A percentile compares a stretch with the other conserved stretches of the same genome.
Evolutionary conservation across 92 coral and sea anemone genomes (phyloP).

Genomic region (Diadumene lineata): DNA sequence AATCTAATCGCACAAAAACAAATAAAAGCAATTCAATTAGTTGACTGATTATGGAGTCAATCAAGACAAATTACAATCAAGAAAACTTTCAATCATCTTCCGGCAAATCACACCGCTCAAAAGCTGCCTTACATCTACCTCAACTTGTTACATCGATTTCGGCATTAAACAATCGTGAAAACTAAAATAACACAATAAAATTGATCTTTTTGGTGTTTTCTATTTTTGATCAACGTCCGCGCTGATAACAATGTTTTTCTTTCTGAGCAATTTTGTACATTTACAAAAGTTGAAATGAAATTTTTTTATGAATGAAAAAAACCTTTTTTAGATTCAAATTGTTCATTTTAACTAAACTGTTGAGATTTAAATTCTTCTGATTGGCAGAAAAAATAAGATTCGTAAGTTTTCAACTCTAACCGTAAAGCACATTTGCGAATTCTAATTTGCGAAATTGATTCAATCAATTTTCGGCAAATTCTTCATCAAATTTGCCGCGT

Average conservation of each 20-base stretch:
- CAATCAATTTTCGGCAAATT: slow-evolving; percentile 18
- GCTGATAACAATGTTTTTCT: background rate
- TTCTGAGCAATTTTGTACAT: background rate
- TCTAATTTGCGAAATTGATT: slow-evolving; percentile 42
- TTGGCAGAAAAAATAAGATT: background rate
- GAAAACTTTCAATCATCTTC: background rate
- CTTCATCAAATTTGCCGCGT: background rate
- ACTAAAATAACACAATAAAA: too few relatives aligned
- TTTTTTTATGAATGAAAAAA: background rate
- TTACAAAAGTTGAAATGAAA: background rate
- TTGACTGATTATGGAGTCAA: too few relatives aligned
- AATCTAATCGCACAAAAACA: background rate
- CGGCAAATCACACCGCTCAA: background rate
- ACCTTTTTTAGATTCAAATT: background rate
- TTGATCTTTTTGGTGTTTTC: too few relatives aligned
- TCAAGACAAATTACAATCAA: background rate
- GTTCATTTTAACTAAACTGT: background rate
- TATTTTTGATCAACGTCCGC: background rate
- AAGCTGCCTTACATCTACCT: too few relatives aligned
- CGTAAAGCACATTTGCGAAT: background rate
- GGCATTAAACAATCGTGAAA: too few relatives aligned
- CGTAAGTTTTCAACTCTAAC: slow-evolving; percentile 5
- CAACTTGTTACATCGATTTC: too few relatives aligned
- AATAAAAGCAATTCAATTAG: background rate
- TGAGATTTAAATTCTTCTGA: background rate